These are phyloP conservation scores for Blomia tropicalis DNA, from an alignment of 2,888 invertebrate species.

Conservation along the genomic window DNA sequence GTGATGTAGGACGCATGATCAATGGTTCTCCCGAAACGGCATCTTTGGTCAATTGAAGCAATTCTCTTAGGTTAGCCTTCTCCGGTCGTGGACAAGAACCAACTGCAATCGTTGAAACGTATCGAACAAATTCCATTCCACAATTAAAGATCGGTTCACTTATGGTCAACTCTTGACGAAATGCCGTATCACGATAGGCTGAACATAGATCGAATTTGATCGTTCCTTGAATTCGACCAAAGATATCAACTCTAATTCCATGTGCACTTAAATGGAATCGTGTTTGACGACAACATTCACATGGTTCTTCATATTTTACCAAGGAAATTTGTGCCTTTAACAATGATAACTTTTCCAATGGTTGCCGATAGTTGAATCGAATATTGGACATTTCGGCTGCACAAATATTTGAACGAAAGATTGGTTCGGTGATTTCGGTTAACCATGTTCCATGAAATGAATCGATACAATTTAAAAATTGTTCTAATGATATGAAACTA, in stretches of 20 bases:
- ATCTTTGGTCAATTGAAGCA: background rate
- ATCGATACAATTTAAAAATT: background rate
- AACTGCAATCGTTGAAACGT: background rate
- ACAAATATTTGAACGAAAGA: background rate
- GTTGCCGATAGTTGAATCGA: background rate
- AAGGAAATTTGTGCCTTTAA: background rate
- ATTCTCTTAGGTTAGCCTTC: background rate
- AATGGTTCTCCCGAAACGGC: background rate
- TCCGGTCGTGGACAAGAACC: background rate
- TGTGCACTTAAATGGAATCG: background rate
- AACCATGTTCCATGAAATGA: background rate
- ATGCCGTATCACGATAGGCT: background rate
- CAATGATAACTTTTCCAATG: background rate
- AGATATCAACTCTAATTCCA: background rate
- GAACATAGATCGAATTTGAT: background rate
- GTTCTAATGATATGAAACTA: background rate
- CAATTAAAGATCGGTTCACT: background rate
- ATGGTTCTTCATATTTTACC: background rate
- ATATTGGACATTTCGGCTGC: background rate
- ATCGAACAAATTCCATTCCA: background rate
- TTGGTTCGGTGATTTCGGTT: background rate
- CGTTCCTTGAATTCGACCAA: background rate
- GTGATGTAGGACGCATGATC: background rate
- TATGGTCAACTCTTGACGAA: background rate
- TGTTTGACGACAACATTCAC: background rate